Base-by-base conservation (phyloP, 1,140 invertebrate species). In the Cephus cinctus region DNA sequence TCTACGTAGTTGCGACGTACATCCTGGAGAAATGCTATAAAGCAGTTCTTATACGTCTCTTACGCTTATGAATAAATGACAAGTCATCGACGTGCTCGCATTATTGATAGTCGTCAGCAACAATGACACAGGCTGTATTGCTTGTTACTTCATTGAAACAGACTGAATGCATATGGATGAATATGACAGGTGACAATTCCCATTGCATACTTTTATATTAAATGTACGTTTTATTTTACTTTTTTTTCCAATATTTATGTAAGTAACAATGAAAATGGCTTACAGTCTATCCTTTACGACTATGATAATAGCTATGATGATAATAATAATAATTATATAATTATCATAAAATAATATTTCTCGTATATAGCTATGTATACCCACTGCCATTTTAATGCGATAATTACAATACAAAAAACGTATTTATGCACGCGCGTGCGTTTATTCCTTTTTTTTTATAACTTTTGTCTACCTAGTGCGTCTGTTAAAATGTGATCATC, bases 201-300 rank as follows among this genome's bases (percentile, higher is more conserved):
- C n/a, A n/a, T n/a, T n/a, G n/a, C n/a, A n/a, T n/a, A n/a, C n/a
- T n/a, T 30, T 57, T 73, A 62, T 67, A 71, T 74, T 71, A 73
- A 73, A 73, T 73, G 64, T 74, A 74, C 66, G 66, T 53, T 74
- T 73, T 75, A 71, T 72, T 73, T 71, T 67, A 65, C 61, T 67
- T 67, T 50, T 53, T 65, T 63, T 65, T 69, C 63, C 69, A 72
- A 70, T 75, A 74, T 74, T 73, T 69, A 73, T 75, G 69, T 74
- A 75, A 75, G 70, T 75, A 75, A 75, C 73, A 75, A 73, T 75
- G 69, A 73, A 75, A 75, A 73, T 75, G 64, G 53, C 69, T 74
- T 74, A 75, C 52, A 47, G 35, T 51, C 65, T 69, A 73, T 65
- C 50, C 56, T 54, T 71, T 66, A 57, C 67, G 56, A 42, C 70